Conservation (phyloP, 2,888 invertebrate genomes). For the Callyntrura sp. region DNA sequence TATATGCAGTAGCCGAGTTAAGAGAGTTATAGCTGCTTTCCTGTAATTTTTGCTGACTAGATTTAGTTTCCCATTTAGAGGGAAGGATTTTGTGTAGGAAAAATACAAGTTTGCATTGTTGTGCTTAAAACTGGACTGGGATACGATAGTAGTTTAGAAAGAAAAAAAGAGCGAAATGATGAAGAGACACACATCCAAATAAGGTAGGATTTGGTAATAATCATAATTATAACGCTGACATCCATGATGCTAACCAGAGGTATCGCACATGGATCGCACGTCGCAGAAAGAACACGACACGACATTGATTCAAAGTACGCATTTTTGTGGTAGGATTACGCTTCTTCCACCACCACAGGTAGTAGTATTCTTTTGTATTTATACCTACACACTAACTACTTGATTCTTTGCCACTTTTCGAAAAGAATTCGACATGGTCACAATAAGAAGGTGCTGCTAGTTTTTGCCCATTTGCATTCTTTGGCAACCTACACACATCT, state of each 20-base stretch:
- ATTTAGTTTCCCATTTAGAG: not conserved
- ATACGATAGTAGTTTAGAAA: not conserved
- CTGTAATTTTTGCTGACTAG: conserved; percentile 24
- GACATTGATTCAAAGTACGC: conserved; percentile 32
- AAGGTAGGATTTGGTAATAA: conserved; percentile 20
- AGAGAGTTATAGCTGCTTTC: not conserved
- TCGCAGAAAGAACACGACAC: conserved; percentile 27
- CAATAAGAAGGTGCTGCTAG: not conserved
- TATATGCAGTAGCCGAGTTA: no score
- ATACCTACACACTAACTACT: conserved; percentile 29
- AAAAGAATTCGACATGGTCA: not conserved
- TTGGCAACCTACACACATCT: not conserved
- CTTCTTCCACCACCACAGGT: not conserved
- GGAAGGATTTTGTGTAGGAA: not conserved
- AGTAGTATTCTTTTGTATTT: no score
- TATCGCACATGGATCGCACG: not conserved
- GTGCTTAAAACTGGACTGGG: not conserved
- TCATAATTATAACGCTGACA: conserved; percentile 45
- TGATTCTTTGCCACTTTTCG: not conserved
- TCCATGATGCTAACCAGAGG: conserved; percentile 21
- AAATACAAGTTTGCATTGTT: conserved; percentile 30
- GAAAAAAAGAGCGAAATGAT: not conserved
- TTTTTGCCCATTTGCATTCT: not conserved
- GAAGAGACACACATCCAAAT: conserved; percentile 30
- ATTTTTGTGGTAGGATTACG: conserved; percentile 3